A percentile compares a stretch with the other conserved stretches of the same genome.
Conservation (phyloP, 1,140 invertebrate genomes). For the Physella acuta region DNA sequence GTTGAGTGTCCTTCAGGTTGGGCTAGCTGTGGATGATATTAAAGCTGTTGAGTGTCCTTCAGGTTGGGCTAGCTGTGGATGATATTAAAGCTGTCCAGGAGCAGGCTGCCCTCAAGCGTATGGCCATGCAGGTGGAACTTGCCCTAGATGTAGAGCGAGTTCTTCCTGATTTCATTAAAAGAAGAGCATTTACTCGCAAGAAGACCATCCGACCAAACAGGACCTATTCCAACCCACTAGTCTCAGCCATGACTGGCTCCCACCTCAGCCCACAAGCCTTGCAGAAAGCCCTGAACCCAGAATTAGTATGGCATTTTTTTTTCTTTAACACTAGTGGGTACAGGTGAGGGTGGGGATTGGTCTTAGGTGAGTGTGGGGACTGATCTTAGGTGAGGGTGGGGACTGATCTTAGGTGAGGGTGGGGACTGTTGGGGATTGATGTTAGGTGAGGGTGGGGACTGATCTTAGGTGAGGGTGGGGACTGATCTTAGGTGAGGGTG, state of each 20-base stretch:
- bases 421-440: too few relatives aligned
- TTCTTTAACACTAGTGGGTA: too few relatives aligned
- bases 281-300: constrained; percentile 51
- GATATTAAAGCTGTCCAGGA: constrained; percentile 63
- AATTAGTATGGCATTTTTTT: constrained; percentile 47
- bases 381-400: too few relatives aligned
- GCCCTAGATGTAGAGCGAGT: constrained; percentile 62
- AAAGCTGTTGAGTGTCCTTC: constrained; percentile 55
- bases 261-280: constrained; percentile 43
- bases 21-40: constrained; percentile 63
- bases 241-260: constrained; percentile 30
- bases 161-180: constrained; percentile 56
- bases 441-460: too few relatives aligned
- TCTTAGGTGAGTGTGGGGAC: too few relatives aligned
- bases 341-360: too few relatives aligned
- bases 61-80: constrained; percentile 63
- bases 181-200: constrained; percentile 51
- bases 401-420: too few relatives aligned
- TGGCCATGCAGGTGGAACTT: constrained; percentile 64
- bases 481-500: too few relatives aligned
- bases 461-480: too few relatives aligned
- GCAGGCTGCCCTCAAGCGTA: constrained; percentile 62
- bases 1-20: constrained; percentile 61
- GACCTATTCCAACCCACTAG: constrained; percentile 30
- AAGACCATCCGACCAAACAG: constrained; percentile 58